Conservation (phyloP, 1,140 invertebrate genomes). For the Calephelis nemesis region DNA sequence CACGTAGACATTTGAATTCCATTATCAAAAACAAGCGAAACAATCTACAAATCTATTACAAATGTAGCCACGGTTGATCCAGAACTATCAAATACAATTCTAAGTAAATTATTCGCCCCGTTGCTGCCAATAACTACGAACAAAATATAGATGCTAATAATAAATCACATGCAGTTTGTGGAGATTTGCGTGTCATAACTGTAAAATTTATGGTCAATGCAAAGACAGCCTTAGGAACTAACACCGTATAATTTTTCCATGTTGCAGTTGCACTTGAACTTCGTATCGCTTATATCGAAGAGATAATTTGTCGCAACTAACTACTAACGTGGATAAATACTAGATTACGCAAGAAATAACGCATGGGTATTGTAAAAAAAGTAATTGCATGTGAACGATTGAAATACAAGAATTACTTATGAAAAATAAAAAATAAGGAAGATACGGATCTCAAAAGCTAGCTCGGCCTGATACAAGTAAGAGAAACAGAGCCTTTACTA, state of each 20-base stretch:
- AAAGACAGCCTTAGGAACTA: constrained; percentile 56
- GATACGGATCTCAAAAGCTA: too few species aligned
- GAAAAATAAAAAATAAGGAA: too few species aligned
- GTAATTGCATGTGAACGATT: too few species aligned
- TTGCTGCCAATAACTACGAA: constrained; percentile 32
- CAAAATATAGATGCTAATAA: constrained; percentile 20
- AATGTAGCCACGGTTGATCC: constrained; percentile 37
- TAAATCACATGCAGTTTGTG: constrained; percentile 65
- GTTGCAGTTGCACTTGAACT: not conserved
- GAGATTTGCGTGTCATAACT: constrained; percentile 69
- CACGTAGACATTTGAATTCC: constrained; percentile 31
- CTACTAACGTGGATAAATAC: not conserved
- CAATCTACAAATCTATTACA: constrained; percentile 47
- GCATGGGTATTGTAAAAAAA: too few species aligned
- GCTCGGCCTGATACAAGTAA: too few species aligned
- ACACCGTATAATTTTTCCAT: constrained; percentile 33
- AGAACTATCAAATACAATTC: constrained; percentile 34
- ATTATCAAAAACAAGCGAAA: constrained; percentile 49
- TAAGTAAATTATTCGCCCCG: constrained; percentile 48
- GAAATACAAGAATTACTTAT: too few species aligned
- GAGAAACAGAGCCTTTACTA: too few species aligned
- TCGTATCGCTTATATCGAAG: not conserved
- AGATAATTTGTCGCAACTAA: not conserved
- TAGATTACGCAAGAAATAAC: not conserved
- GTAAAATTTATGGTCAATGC: constrained; percentile 58